Base-by-base conservation (phyloP, 1,140 invertebrate species). In the Platyscapa corneri region DNA sequence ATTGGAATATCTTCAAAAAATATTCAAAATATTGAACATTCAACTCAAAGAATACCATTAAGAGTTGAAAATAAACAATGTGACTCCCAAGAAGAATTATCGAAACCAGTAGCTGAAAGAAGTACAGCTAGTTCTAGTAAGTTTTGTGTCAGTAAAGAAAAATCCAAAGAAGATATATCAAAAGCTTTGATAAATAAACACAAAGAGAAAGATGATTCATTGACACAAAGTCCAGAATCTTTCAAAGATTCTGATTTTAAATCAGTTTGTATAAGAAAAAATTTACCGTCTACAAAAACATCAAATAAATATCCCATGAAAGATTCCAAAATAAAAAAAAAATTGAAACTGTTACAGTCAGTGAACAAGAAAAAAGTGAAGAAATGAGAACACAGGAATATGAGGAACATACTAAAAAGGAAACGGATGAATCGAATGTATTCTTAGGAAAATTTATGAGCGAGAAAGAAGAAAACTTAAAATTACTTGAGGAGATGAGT, bases 341-440 rank as follows among this genome's bases (percentile, higher is more conserved):
- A 23, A 77, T 72, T 16, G 87, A 88, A 37, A 89, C 88, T 60
- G 64, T 84, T 20, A 89, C 82, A 1, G 84, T 90, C 18, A 90
- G 89, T 0, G 91, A 93, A n/a, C 90, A 89, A 27, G 89, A 88
- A 67, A 89, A 88, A 3, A 90, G 88, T 34, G 89, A 90, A 78
- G 90, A 93, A 75, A 75, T 89, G 0, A 91, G 18, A 32, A 79
- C 49, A 16, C 88, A 91, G 49, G 87, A 89, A 64, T 85, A 88
- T 30, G 86, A 90, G 12, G 89, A 90, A 70, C 89, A 87, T 65
- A 89, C 83, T 10, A 89, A 85, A 0, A 91, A 89, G 10, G 88
- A 88, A 27, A 88, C 88, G 84, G 91, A 87, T 30, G 88, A 90
- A 32, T 90, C 86, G 0, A 88, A 90, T 49, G 88, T 87, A 10